Percentiles rank a stretch among this genome's conserved stretches.
phyloP scores from a whole-genome alignment of 2,797 vertebrate species.

The Argyrosomus regius region DNA sequence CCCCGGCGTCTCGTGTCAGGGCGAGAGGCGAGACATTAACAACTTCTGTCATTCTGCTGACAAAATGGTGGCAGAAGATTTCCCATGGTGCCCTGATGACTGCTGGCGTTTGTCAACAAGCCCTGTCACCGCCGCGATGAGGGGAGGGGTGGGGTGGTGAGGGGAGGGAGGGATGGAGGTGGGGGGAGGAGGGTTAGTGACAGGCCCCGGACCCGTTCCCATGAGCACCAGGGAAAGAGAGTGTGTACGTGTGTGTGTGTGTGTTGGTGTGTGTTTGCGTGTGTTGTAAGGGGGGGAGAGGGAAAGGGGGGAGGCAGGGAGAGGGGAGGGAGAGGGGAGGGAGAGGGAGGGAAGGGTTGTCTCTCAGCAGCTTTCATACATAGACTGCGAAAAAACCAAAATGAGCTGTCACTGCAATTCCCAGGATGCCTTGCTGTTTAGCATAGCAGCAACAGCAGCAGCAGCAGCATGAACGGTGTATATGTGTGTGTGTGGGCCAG shows the following conservation, averaged over 20 bases:
- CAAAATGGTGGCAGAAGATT: slow-evolving; percentile 99
- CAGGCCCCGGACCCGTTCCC: slow-evolving; percentile 86
- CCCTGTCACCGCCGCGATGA: slow-evolving; percentile 96
- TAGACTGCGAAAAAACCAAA: slow-evolving; percentile 93
- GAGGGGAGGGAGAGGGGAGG: slow-evolving; percentile 32
- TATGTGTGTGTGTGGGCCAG: slow-evolving; percentile 86
- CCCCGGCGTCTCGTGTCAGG: slow-evolving; percentile 96
- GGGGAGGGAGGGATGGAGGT: slow-evolving; percentile 84
- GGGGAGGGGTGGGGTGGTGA: slow-evolving; percentile 89
- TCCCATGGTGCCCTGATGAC: slow-evolving; percentile 99
- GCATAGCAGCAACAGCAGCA: slow-evolving; percentile 93
- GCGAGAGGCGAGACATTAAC: slow-evolving; percentile 99
- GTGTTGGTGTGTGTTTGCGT: slow-evolving; percentile 35
- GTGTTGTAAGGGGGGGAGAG: slow-evolving; percentile 47
- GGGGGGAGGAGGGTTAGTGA: slow-evolving; percentile 90
- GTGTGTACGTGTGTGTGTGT: slow-evolving; percentile 45
- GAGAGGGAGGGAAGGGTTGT: slow-evolving; percentile 76
- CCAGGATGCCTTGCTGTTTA: slow-evolving; percentile 99
- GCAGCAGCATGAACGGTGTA: slow-evolving; percentile 56
- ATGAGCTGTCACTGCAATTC: slow-evolving; percentile 99
- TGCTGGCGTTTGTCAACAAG: slow-evolving; percentile 99
- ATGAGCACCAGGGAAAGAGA: slow-evolving; percentile 75
- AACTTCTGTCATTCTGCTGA: slow-evolving; percentile 99
- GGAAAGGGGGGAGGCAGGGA: slow-evolving; percentile 40
- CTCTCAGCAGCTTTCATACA: slow-evolving; percentile 96